Base-by-base conservation (phyloP, 2,888 invertebrate genomes). In the Deroplatys truncata region DNA sequence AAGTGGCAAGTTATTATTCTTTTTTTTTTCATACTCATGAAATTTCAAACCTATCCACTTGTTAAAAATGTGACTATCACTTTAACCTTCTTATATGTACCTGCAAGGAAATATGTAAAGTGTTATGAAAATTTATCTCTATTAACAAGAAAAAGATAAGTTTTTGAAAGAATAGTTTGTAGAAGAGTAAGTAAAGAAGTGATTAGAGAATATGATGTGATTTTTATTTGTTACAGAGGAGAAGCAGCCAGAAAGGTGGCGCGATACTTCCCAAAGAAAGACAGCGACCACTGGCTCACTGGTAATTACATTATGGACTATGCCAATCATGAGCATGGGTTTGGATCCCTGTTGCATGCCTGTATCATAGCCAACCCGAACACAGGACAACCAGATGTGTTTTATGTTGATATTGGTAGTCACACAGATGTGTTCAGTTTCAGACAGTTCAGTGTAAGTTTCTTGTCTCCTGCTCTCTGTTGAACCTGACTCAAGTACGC, bases 231-330 rank as follows among this genome's bases (percentile, higher is more conserved):
- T 29, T 35, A 28, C 83, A 87, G 87, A 43, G n/a, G 31, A 87
- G 87, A 83, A 29, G 49, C 28, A 28, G 87, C 83, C 29, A 87
- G 43, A 83, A 83, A 83, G 29, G 15, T 82, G 31, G 31, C n/a
- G 28, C n/a, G 43, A 84, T 88, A 84, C 43, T 84, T 29, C 35
- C 35, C 94, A 0, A 94, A 94, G 91, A 95, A 95, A 0, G 94
- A 94, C 1, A 92, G 93, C 16, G 94, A 95, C 9, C 95, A 95
- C 91, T 96, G 96, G 95, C 95, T 96, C 0, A 96, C 96, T 0
- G 96, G 96, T 49, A 97, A 97, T 93, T 96, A 96, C 92, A 94
- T 97, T 89, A 94, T 96, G 91, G 96, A 96, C 90, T 96, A 95
- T 91, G 95, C 95, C n/a, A 96, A 96, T 91, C 94, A 95, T 0